Base-by-base conservation (phyloP, 1,140 invertebrate species). In the Tetranychus cinnabarinus region DNA sequence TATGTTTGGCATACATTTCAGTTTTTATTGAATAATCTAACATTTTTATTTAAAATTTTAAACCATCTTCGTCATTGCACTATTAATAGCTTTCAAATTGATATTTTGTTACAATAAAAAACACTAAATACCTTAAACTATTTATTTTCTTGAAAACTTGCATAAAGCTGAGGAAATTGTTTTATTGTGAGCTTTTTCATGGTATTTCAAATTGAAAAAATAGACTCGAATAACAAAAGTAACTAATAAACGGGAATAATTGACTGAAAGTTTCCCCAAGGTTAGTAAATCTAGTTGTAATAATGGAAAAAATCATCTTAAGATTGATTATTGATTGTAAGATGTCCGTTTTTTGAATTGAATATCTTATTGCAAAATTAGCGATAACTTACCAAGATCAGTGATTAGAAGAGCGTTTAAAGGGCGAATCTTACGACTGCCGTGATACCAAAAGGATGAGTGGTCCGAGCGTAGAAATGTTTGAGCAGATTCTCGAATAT, bases 321-420 rank as follows among this genome's bases (percentile, higher is more conserved):
- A 52, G 23, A 23, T 23, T 23, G 23, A 23, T 23, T 23, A 23
- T 23, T 23, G 23, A 23, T 23, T 23, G 23, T 0, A 23, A 23
- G 23, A 0, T 23, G 23, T 23, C 0, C 23, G 23, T 23, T 23
- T 23, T 52, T 33, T 31, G n/a, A 52, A 52, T 52, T 52, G 46
- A n/a, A 47, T 15, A 47, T 15, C 46, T 15, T 15, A 15, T 8
- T 15, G 2, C 46, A 47, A 10, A 46, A 3, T n/a, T 31, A 31
- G 31, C 31, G 23, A 23, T 23, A 15, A 52, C 50, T 57, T 10
- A 71, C 71, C 73, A 52, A 72, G 73, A 62, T 75, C 74, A 3
- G 74, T 74, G 31, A 75, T 61, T 5, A 75, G 68, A 13, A 75
- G 65, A 13, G 74, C 72, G 31, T 67, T 68, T 5, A 72, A 62